Evolutionary conservation across 2,888 invertebrate species (phyloP), one percentile per base, ranked within the genome.

Genomic region (Xestia c-nigrum): DNA sequence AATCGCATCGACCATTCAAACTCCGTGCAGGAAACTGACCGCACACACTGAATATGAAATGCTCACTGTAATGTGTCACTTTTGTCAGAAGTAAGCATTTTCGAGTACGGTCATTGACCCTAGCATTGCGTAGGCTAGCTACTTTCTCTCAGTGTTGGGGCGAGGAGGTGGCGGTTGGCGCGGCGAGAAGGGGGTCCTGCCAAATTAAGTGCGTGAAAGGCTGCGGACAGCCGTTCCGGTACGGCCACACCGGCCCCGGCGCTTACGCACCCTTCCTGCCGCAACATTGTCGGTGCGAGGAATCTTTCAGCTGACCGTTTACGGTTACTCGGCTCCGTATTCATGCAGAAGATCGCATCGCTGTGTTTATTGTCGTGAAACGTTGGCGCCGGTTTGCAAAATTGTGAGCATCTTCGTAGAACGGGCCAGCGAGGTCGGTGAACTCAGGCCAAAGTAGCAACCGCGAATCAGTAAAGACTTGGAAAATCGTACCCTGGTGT

Each of bases 151-250:
- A 91, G 89, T 92, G 94, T 90, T 92, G 93, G 89, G 87, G 92
- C 93, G 93, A 92, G 90, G 94, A 91, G 92, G 92, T 90, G 92
- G 92, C 88, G 92, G 91, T 84, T 88, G 85, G 91, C 87, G 93
- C 90, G 93, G 94, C 81, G 93, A 89, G 94, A 93, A 93, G 94
- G 95, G 95, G 96, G 94, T 96, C 93, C 95, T 96, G 94, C 96
- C 96, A 95, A 96, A 96, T 96, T 95, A 96, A 94, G 95, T 94
- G 94, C 95, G 96, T 96, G 96, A 96, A 96, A 96, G 96, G 96
- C 94, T 94, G 90, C 91, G 93, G 92, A 89, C 88, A 92, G 92
- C 91, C 90, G 93, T 94, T 94, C 93, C 92, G 93, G 90, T 90
- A 92, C 89, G 85, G 85, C 88, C 59, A 82, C 83, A 87, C 86